Evolutionary conservation across 2,797 vertebrate species (phyloP).

Genomic region (Gila robusta): DNA sequence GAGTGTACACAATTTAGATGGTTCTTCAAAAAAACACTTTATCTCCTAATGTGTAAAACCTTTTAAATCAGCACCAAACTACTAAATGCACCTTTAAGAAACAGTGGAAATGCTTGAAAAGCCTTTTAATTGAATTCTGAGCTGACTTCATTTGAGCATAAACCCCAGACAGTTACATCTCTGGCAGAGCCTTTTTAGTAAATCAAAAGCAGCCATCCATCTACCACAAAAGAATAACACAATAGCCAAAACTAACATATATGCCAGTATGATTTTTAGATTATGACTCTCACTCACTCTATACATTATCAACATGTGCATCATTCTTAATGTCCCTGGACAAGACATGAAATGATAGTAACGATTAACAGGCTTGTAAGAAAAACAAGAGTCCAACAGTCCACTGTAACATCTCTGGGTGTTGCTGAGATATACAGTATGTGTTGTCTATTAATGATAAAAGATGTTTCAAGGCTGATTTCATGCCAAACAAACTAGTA

Average conservation of each 20-base stretch:
- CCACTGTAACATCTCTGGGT: neutral
- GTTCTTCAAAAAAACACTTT: neutral
- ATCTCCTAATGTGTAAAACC: neutral
- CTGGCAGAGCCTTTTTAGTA: neutral
- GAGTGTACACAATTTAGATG: neutral
- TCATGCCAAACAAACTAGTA: neutral
- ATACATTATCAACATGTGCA: constrained; percentile 18
- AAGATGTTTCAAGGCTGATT: neutral
- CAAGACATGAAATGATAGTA: constrained; percentile 23
- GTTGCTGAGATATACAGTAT: neutral
- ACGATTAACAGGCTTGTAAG: constrained; percentile 14
- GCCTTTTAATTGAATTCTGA: constrained; percentile 21
- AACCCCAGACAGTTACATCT: neutral
- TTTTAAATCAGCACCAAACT: neutral
- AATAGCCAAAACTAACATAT: neutral
- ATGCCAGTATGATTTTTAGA: neutral
- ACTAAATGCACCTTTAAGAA: neutral
- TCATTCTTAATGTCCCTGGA: neutral
- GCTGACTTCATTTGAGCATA: neutral
- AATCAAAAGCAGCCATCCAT: neutral
- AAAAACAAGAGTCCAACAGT: constrained; percentile 29
- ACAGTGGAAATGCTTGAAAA: neutral
- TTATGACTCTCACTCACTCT: neutral
- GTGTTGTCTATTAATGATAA: neutral
- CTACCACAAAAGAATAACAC: neutral